phyloP scores from a whole-genome alignment of 2,888 invertebrate species.

The Eupithecia dodoneata region DNA sequence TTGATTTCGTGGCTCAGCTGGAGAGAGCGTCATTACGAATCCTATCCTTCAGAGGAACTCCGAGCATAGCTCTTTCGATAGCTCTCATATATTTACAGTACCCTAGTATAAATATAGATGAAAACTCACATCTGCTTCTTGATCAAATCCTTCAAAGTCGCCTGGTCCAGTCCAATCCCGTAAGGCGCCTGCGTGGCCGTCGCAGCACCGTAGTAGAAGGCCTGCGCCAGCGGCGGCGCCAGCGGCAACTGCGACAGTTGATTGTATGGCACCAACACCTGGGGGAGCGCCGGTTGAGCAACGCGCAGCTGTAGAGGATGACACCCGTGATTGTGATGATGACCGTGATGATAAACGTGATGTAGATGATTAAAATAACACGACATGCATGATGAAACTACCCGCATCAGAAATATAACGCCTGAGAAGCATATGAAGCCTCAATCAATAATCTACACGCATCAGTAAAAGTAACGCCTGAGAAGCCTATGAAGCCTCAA shows the following conservation, averaged over 20 bases:
- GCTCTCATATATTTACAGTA: no score
- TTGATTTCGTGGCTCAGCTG: no score
- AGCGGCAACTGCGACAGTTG: conserved; percentile 54
- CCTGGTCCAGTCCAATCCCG: conserved; percentile 83
- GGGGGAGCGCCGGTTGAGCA: conserved; percentile 65
- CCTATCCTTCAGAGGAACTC: no score
- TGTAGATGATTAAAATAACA: neutral
- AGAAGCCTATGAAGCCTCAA: no score
- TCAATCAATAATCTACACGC: neutral
- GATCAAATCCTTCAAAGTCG: conserved; percentile 91
- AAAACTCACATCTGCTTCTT: conserved; percentile 94
- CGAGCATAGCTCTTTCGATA: no score
- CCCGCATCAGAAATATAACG: neutral
- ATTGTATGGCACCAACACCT: conserved; percentile 74
- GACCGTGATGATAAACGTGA: neutral
- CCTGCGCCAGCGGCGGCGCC: conserved; percentile 67
- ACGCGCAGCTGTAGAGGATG: conserved; percentile 62
- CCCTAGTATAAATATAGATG: neutral
- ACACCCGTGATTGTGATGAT: conserved; percentile 30
- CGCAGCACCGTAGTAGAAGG: conserved; percentile 86
- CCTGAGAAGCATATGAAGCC: neutral
- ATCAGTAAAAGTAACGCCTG: neutral
- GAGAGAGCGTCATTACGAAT: no score
- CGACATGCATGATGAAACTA: neutral
- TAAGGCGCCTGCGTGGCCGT: conserved; percentile 71